Evolutionary conservation across 2,113 vertebrate species (phyloP), one percentile per base, ranked within the genome.

Genomic region (Struthidea cinerea): DNA sequence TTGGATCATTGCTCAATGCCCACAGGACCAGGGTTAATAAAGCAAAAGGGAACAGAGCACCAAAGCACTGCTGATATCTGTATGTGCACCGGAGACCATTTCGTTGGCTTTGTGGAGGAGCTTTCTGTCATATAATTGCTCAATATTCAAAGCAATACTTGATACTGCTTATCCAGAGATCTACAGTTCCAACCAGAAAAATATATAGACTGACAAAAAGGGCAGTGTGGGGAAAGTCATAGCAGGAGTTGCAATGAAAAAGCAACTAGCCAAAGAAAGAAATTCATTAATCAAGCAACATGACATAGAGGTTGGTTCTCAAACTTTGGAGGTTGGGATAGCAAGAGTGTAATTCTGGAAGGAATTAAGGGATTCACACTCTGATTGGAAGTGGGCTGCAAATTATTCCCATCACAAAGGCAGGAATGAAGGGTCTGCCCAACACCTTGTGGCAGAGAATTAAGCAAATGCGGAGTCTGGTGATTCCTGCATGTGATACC

Each of bases 1-100:
- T 74, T 74, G 56, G 41, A 86, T 46, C 61, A 76, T 96, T 97
- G 89, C 88, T 96, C 90, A 96, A 84, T 90, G 82, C 83, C 79
- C 87, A 76, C 56, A 88, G 88, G 91, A 68, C 84, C 83, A 76
- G 83, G 52, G 37, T 90, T 95, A 96, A 90, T 71, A 96, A 96
- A 94, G 93, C 64, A 75, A 96, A 97, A 96, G 90, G 87, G 64
- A 95, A 91, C 60, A 87, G 82, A 73, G 61, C 68, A 92, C 88
- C 92, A 92, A 87, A 95, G 52, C 83, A 53, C 60, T 89, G 63
- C 35, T 89, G 74, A 82, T 87, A 95, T 77, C 59, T 80, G 33
- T 49, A n/a, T 47, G 65, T 61, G 77, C 76, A 96, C 69, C 94
- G 88, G 84, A 89, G 89, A 94, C 63, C n/a, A 8, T 70, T 93